A percentile compares a stretch with the other conserved stretches of the same genome.
Evolutionary conservation across 2,888 invertebrate genomes (phyloP).

Genomic region (Melieria crassipennis): DNA sequence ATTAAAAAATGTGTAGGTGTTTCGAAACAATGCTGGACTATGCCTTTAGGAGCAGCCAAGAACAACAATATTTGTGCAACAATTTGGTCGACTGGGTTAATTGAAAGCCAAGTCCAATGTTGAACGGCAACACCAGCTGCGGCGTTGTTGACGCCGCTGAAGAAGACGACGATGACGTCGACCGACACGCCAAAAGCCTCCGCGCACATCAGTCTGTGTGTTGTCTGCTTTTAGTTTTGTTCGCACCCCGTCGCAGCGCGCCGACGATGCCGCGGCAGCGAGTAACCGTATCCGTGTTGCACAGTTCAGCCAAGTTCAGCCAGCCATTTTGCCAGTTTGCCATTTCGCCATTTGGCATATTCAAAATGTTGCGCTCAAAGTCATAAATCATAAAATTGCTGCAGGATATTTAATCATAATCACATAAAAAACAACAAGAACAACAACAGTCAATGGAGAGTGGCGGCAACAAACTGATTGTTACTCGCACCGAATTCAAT

Average conservation of each 20-base stretch:
- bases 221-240: background rate
- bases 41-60: too few species aligned
- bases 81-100: too few species aligned
- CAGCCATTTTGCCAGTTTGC: too few species aligned
- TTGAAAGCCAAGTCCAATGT: too few species aligned
- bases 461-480: background rate
- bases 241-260: too few species aligned
- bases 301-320: too few species aligned
- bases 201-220: background rate
- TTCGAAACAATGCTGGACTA: too few species aligned
- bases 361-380: slow-evolving; percentile 45
- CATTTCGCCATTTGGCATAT: slow-evolving; percentile 42
- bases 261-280: too few species aligned
- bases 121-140: too few species aligned
- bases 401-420: slow-evolving; percentile 50
- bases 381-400: slow-evolving; percentile 49
- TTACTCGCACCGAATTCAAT: slow-evolving; percentile 13
- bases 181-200: background rate
- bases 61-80: too few species aligned
- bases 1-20: too few species aligned
- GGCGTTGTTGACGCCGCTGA: background rate
- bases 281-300: too few species aligned
- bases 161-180: background rate
- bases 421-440: slow-evolving; percentile 43
- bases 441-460: slow-evolving; percentile 16